Evolutionary conservation across 2,888 invertebrate species (phyloP), one percentile per base, ranked within the genome.

Genomic region (Bellardia pandia): DNA sequence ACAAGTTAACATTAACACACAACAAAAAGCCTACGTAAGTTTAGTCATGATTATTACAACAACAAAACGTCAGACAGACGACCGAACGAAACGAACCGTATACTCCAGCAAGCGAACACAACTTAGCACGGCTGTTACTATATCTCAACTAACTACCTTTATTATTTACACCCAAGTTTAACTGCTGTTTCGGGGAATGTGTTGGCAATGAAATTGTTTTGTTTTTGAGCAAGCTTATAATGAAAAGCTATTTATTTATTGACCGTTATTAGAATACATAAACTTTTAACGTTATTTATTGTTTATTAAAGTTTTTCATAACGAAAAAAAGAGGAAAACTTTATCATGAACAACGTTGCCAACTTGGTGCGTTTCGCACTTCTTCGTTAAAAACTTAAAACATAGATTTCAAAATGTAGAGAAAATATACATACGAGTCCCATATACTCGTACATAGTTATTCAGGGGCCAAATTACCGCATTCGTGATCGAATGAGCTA

Each of bases 41-140:
- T 84, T 74, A 60, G 23, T 64, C 37, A 71, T 71, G 14, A 53
- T 69, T 69, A 60, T 23, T 76, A 16, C n/a, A 62, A 72, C 42
- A 62, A 45, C 16, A 80, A 56, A 56, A 23, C 33, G 53, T 56
- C 62, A 64, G 13, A 71, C 69, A 13, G 60, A 45, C 69, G 48
- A 23, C 30, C 45, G 33, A 45, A 45, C 45, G 45, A 45, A 45
- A 9, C 42, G 42, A 9, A 42, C 42, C 42, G 9, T 9, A 13
- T 14, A 14, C 45, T 13, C 53, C 13, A 40, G 23, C 51, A 23
- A 68, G 8, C 48, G 11, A 64, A 72, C 72, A 76, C 78, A 78
- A 87, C 87, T 78, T 33, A 87, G 75, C 87, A 56, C 78, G 78
- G 30, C 87, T 66, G 84, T 82, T 74, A 85, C 85, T 87, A 75